Percentiles rank a stretch among this genome's conserved stretches.
Evolutionary conservation across 2,113 vertebrate species (phyloP).

Genomic region (Mastomys coucha): DNA sequence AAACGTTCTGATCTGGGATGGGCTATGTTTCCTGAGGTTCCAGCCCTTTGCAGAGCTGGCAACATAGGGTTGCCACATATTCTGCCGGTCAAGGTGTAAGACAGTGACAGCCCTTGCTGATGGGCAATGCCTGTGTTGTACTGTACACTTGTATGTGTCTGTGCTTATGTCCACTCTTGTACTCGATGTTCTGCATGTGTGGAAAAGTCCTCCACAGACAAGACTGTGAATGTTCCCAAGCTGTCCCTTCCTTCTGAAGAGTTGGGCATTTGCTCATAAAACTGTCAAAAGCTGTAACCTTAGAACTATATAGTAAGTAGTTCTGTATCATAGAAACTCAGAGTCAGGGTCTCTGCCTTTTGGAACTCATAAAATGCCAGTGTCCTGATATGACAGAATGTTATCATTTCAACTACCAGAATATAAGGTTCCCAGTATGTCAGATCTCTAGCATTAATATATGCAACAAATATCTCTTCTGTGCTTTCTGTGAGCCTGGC

Average conservation of each 20-base stretch:
- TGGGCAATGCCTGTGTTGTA: constrained; percentile 76
- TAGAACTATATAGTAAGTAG: neutral
- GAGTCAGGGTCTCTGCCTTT: neutral
- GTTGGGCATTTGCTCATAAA: neutral
- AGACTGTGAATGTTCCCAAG: neutral
- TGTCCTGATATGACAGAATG: neutral
- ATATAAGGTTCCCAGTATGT: neutral
- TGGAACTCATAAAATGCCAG: neutral
- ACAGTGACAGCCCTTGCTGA: neutral
- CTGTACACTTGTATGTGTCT: constrained; percentile 80
- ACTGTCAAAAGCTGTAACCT: neutral
- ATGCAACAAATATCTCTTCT: neutral
- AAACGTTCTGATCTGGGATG: neutral
- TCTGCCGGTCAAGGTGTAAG: neutral
- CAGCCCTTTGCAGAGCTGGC: constrained; percentile 3
- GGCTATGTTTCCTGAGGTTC: neutral
- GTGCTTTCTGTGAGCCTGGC: neutral
- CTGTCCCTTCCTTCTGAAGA: constrained; percentile 46
- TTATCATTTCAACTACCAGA: neutral
- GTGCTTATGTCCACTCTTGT: constrained; percentile 66
- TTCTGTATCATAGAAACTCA: neutral
- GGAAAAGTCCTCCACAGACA: constrained; percentile 40
- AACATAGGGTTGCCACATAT: neutral
- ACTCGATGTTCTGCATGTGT: constrained; percentile 78
- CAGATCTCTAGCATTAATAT: neutral